phyloP scores from a whole-genome alignment of 2,888 invertebrate genomes.

The Caenorhabditis macrosperma region DNA sequence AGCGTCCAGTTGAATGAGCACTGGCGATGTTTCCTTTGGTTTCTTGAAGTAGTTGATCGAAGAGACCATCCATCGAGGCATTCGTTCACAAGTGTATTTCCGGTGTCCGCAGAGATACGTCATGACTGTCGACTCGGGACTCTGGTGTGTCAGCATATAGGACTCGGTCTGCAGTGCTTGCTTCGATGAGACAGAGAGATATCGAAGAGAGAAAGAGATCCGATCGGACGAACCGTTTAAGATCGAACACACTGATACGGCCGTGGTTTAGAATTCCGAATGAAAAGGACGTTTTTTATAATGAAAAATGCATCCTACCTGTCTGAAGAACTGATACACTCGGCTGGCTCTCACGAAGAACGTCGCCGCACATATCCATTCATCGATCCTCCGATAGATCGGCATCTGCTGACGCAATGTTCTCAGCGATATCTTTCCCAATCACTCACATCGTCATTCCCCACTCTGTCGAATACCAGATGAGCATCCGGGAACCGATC shows the following conservation, averaged over 20 bases:
- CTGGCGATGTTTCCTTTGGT: conserved; percentile 10
- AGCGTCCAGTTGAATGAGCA: conserved; percentile 38
- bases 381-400: conserved; percentile 7
- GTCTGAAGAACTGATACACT: conserved; percentile 31
- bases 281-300: no score
- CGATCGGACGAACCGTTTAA: no score
- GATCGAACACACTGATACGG: no score
- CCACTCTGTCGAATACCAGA: conserved; percentile 36
- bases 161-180: conserved; percentile 25
- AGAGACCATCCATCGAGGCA: conserved; percentile 36
- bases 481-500: conserved; percentile 17
- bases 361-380: conserved; percentile 46
- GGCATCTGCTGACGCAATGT: conserved; percentile 25
- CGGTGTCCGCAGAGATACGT: conserved; percentile 35
- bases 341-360: conserved; percentile 40
- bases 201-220: no score
- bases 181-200: no score
- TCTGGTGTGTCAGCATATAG: conserved; percentile 36
- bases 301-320: no score
- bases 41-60: conserved; percentile 42
- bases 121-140: conserved; percentile 36
- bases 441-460: conserved; percentile 20
- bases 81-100: conserved; percentile 28
- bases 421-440: no score
- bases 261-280: neutral